phyloP scores from a whole-genome alignment of 2,113 vertebrate genomes.

The Protobothrops flavoviridis region DNA sequence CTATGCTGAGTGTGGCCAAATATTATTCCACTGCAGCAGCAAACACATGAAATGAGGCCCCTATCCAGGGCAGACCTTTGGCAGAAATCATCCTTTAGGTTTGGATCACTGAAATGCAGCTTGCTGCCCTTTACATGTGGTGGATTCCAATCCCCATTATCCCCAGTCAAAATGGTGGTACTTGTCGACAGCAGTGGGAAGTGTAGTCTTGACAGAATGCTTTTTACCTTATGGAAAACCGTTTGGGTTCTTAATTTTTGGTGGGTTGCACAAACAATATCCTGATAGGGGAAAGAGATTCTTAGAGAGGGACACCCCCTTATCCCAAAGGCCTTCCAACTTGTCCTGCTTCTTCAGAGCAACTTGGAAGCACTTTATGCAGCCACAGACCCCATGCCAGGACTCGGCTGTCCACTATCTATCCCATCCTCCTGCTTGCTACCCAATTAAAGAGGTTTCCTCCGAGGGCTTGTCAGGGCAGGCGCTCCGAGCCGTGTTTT shows the following conservation, averaged over 20 bases:
- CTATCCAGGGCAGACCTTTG: neutral
- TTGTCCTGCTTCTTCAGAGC: neutral
- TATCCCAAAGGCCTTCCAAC: neutral
- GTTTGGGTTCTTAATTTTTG: neutral
- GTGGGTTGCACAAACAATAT: neutral
- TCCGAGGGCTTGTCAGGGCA: neutral
- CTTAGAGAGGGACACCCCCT: neutral
- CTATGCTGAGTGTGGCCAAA: neutral
- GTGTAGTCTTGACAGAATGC: neutral
- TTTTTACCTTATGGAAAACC: neutral
- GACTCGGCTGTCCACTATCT: neutral
- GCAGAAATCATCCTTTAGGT: neutral
- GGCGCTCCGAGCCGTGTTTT: neutral
- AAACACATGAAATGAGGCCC: neutral
- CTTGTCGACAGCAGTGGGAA: neutral
- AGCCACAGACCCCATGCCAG: neutral
- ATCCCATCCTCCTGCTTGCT: neutral
- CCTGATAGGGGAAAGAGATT: neutral
- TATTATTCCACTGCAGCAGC: neutral
- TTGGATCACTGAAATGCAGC: neutral
- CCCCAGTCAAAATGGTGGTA: neutral
- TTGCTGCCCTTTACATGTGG: neutral
- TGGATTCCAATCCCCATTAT: neutral
- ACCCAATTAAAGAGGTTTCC: neutral
- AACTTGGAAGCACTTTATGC: neutral